Evolutionary conservation across 2,888 invertebrate species (phyloP).

Genomic region (Plagodis dolabraria): DNA sequence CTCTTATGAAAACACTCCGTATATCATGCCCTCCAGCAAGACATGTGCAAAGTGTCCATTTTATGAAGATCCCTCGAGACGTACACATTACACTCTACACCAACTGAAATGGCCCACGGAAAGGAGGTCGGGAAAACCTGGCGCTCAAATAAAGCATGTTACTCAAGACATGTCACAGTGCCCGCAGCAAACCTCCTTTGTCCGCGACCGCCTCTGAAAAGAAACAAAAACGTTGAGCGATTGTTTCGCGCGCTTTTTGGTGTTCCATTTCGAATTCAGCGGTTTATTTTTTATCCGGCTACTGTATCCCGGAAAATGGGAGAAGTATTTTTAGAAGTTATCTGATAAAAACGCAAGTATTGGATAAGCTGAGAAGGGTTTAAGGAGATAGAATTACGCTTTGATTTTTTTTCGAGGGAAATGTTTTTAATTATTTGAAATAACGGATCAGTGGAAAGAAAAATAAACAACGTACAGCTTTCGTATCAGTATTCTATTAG

Average conservation of each 20-base stretch:
- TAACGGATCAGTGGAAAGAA: background rate
- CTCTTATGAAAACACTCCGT: constrained; percentile 64
- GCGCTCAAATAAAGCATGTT: constrained; percentile 57
- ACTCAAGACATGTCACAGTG: constrained; percentile 61
- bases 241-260: constrained; percentile 65
- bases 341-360: constrained; percentile 30
- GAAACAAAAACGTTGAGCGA: constrained; percentile 69
- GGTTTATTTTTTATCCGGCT: constrained; percentile 38
- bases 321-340: constrained; percentile 22
- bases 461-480: background rate
- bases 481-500: constrained; percentile 27
- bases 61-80: constrained; percentile 45
- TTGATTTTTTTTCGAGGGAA: constrained; percentile 17
- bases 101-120: constrained; percentile 35
- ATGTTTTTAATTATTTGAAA: constrained; percentile 21
- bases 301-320: constrained; percentile 30
- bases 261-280: constrained; percentile 47
- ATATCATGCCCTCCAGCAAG: constrained; percentile 65
- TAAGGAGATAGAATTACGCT: constrained; percentile 30
- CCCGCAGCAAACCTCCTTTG: constrained; percentile 71
- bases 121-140: constrained; percentile 52
- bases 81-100: constrained; percentile 36
- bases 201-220: constrained; percentile 49
- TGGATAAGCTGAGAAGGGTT: constrained; percentile 33
- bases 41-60: constrained; percentile 66